Percentiles rank a stretch among this genome's conserved stretches.
Evolutionary conservation across 1,140 invertebrate genomes (phyloP).

Genomic region (Stegodyphus mimosarum): DNA sequence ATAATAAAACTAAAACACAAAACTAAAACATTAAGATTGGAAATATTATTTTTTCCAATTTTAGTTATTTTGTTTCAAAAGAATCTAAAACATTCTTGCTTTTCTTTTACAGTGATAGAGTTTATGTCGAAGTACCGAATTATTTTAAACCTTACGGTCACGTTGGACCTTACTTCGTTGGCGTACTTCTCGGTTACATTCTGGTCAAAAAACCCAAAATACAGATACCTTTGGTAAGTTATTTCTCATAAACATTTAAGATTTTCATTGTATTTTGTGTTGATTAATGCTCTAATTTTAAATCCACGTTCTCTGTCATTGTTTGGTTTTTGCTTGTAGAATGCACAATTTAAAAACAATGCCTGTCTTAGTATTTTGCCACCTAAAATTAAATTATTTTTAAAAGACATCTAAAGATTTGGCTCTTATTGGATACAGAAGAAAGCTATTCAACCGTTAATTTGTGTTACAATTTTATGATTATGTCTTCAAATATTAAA

Average conservation of each 20-base stretch:
- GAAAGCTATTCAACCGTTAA: no score
- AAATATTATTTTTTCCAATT: no score
- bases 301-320: neutral
- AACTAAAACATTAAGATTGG: no score
- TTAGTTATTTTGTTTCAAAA: no score
- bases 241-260: neutral
- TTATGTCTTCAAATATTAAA: no score
- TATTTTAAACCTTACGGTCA: slow-evolving; percentile 62
- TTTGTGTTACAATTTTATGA: no score
- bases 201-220: slow-evolving; percentile 62
- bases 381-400: no score
- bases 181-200: slow-evolving; percentile 62
- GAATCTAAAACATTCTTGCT: neutral
- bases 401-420: no score
- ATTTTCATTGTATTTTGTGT: neutral
- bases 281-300: neutral
- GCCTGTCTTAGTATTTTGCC: no score
- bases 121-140: slow-evolving; percentile 39
- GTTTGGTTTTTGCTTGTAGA: neutral
- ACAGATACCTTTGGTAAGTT: slow-evolving; percentile 49
- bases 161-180: slow-evolving; percentile 62
- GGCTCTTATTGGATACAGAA: no score
- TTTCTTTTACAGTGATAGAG: slow-evolving; percentile 28
- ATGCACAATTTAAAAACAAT: neutral
- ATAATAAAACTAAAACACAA: no score